These are phyloP conservation scores for Enteromius radiatus DNA, from an alignment of 2,797 vertebrate genomes.

Conservation along the genomic window DNA sequence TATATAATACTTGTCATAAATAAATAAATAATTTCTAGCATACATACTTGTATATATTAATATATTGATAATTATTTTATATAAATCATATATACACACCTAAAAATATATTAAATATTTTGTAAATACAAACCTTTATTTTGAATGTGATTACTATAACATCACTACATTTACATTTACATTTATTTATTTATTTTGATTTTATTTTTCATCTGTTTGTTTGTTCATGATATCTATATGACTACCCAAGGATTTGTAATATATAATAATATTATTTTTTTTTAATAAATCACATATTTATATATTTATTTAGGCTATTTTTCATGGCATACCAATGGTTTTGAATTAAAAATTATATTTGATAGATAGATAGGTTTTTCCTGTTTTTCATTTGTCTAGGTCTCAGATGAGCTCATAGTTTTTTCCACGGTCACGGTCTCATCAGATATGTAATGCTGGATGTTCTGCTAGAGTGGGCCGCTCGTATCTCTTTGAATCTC, in stretches of 20 bases:
- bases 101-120: no score
- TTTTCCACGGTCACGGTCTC: constrained; percentile 24
- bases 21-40: no score
- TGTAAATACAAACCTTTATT: no score
- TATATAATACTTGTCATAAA: no score
- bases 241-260: not conserved
- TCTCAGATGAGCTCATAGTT: not conserved
- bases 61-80: no score
- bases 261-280: not conserved
- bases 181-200: no score
- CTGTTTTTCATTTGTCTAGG: not conserved
- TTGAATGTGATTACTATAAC: no score
- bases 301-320: not conserved
- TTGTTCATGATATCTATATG: not conserved
- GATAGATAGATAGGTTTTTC: not conserved
- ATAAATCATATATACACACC: no score
- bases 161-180: no score
- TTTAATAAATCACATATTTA: not conserved
- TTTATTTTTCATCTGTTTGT: no score
- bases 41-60: no score
- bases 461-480: constrained; percentile 34
- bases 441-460: not conserved
- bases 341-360: not conserved
- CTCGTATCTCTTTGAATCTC: constrained; percentile 40
- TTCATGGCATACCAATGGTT: not conserved